Evolutionary conservation across 1,140 invertebrate genomes (phyloP).

Genomic region (Berghia stephanieae): DNA sequence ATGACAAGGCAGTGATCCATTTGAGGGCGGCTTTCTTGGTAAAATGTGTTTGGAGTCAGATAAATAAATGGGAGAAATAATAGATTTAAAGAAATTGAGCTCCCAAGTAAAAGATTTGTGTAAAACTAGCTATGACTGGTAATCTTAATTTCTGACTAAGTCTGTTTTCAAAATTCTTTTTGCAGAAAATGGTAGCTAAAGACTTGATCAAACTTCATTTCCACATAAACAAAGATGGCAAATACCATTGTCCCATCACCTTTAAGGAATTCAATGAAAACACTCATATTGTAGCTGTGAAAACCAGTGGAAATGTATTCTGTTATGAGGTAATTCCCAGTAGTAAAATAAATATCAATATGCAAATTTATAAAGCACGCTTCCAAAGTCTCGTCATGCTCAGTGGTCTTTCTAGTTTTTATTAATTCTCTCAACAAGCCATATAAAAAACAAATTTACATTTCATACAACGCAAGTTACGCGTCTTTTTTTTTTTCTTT

Average conservation of each 20-base stretch:
- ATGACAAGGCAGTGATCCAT: no score
- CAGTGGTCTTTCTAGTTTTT: no score
- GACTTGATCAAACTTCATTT: slow-evolving; percentile 90
- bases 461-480: not conserved
- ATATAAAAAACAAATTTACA: not conserved
- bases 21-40: no score
- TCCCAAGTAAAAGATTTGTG: no score
- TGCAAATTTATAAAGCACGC: no score
- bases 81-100: no score
- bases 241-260: slow-evolving; percentile 94
- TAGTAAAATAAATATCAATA: slow-evolving; percentile 6
- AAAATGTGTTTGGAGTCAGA: no score
- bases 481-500: not conserved
- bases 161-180: slow-evolving; percentile 13
- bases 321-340: slow-evolving; percentile 79
- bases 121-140: no score
- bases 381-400: no score
- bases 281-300: slow-evolving; percentile 92
- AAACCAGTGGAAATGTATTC: slow-evolving; percentile 95
- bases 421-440: not conserved
- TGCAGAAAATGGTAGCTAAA: slow-evolving; percentile 82
- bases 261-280: slow-evolving; percentile 96
- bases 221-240: slow-evolving; percentile 83
- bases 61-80: no score
- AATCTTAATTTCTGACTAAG: no score